Evolutionary conservation across 2,113 vertebrate genomes (phyloP), one percentile per base, ranked within the genome.

Genomic region (Gymnocephalus cernua): DNA sequence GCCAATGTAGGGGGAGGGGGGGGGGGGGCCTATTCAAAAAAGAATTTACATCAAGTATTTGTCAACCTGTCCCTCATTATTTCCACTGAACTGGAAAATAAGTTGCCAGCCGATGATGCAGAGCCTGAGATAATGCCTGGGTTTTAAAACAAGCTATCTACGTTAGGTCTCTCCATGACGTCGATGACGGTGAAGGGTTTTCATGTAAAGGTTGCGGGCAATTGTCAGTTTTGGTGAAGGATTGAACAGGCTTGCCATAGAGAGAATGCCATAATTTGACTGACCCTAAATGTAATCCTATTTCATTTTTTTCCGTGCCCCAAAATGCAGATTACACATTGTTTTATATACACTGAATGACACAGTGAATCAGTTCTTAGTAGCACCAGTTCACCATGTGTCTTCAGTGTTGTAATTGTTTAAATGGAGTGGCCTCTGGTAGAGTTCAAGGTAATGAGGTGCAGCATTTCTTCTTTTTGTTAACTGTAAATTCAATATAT

Each of bases 1-100:
- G 86, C 86, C 59, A 90, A 66, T 66, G 89, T 54, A 38, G 50
- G 29, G 62, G 75, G 74, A n/a, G 75, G 71, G 75, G 79, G 57
- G 75, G 72, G 29, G 75, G 66, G 74, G 79, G 48, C 81, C 75
- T 51, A 69, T 83, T 91, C 86, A 84, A 83, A 87, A 92, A 89
- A 85, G 80, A 73, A 79, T 89, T 78, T 77, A 82, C 85, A 84
- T 93, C 74, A 91, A 91, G 91, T 90, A 91, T 95, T 93, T 93
- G 94, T 93, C 87, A 92, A 92, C 80, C 87, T 82, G 86, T 91
- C 89, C 78, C 61, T 82, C 80, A 58, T 86, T 94, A 93, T 93
- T 95, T 77, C 88, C 93, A 93, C 70, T 92, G 91, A 94, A 93
- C 90, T 95, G 94, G 93, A 95, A 96, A 95, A 96, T 89, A 95